A percentile compares a stretch with the other conserved stretches of the same genome.
Evolutionary conservation across 2,888 invertebrate species (phyloP).

Genomic region (Toxonevra muliebris): DNA sequence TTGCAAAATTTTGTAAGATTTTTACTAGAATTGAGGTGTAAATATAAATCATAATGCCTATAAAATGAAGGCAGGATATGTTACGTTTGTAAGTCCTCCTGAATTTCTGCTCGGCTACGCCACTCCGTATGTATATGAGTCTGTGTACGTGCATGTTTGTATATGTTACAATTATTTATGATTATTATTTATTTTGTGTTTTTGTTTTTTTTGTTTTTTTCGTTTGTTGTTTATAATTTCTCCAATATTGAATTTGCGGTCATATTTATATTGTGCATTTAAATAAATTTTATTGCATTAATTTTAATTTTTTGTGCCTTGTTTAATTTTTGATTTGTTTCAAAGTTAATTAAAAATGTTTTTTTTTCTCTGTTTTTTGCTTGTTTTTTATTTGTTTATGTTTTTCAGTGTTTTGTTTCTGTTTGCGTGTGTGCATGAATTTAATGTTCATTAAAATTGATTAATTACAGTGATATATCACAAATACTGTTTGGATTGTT

Average conservation of each 20-base stretch:
- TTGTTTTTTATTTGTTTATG: not conserved
- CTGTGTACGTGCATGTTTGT: no score
- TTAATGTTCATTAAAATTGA: slow-evolving; percentile 11
- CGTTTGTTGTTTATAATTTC: no score
- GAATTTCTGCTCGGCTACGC: no score
- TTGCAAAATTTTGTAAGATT: no score
- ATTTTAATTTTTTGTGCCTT: slow-evolving; percentile 5
- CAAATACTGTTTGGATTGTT: no score
- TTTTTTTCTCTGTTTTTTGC: not conserved
- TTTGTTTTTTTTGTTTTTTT: no score
- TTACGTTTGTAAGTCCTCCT: no score
- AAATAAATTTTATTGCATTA: not conserved
- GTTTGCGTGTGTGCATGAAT: not conserved
- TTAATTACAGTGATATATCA: slow-evolving; percentile 10
- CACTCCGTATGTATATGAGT: not conserved
- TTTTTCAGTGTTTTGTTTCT: slow-evolving; percentile 5
- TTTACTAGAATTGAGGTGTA: no score
- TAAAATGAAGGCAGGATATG: no score
- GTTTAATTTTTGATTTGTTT: slow-evolving; percentile 15
- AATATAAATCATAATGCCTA: no score
- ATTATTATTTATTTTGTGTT: no score
- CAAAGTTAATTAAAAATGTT: slow-evolving; percentile 17
- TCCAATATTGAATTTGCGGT: slow-evolving; percentile 5
- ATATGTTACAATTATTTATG: no score
- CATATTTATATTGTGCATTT: not conserved